These are phyloP conservation scores for Gallinago solitaria DNA, from an alignment of 2,797 vertebrate species.

Conservation along the genomic window DNA sequence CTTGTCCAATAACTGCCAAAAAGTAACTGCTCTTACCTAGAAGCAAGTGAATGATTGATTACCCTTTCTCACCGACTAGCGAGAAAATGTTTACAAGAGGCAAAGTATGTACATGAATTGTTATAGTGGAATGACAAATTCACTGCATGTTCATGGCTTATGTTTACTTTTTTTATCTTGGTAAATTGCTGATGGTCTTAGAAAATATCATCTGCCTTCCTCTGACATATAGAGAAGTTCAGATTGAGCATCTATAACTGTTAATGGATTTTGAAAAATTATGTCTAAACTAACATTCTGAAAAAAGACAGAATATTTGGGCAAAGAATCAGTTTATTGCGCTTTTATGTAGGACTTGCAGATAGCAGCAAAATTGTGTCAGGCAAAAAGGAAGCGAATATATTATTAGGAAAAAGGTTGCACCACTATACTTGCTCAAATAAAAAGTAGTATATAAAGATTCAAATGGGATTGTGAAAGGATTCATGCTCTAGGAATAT, in stretches of 20 bases:
- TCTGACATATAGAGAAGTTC: neutral
- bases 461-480: constrained; percentile 20
- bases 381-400: neutral
- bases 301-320: neutral
- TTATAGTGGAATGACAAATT: neutral
- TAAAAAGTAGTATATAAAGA: neutral
- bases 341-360: neutral
- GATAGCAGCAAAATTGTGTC: neutral
- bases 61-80: neutral
- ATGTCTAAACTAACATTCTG: neutral
- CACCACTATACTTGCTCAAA: neutral
- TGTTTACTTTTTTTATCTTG: neutral
- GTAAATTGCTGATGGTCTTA: neutral
- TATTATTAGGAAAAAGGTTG: neutral
- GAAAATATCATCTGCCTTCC: neutral
- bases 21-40: neutral
- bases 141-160: neutral
- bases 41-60: neutral
- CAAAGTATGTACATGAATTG: neutral
- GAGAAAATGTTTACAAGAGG: neutral
- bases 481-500: neutral
- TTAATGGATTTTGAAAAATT: neutral
- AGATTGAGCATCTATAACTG: neutral
- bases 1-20: neutral
- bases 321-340: neutral